Conservation (phyloP, 1,140 invertebrate species). For the Metaphire vulgaris region DNA sequence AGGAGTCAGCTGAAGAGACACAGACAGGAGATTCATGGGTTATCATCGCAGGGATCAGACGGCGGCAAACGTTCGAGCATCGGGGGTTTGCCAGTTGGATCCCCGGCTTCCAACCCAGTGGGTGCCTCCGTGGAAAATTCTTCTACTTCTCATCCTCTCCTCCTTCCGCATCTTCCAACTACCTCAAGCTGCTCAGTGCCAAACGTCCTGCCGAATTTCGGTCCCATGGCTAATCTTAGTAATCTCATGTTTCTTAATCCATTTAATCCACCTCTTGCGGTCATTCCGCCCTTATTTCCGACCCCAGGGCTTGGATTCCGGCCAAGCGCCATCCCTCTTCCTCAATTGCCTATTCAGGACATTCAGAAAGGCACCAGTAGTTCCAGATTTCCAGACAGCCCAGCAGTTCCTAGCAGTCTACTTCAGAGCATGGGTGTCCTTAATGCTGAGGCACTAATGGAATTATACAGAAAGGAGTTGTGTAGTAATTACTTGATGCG, state of each 20-base stretch:
- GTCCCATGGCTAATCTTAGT: conserved; percentile 24
- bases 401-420: neutral
- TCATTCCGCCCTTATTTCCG: conserved; percentile 38
- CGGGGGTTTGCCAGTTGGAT: neutral
- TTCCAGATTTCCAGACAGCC: neutral
- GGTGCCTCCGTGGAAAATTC: neutral
- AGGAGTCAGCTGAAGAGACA: conserved; percentile 59
- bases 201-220: neutral
- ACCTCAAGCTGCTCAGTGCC: neutral
- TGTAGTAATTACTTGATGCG: conserved; percentile 84
- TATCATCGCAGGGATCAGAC: conserved; percentile 36
- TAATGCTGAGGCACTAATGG: conserved; percentile 64
- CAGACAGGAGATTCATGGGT: conserved; percentile 60
- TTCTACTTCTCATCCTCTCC: neutral
- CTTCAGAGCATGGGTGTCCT: conserved; percentile 36
- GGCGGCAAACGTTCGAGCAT: neutral
- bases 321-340: neutral
- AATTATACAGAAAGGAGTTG: conserved; percentile 90
- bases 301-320: conserved; percentile 34
- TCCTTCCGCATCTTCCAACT: neutral
- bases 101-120: conserved; percentile 5
- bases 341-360: neutral
- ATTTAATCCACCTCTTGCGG: conserved; percentile 46
- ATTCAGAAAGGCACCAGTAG: neutral
- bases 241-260: conserved; percentile 51